These are phyloP conservation scores for Pangasius sanitwongsei DNA, from an alignment of 2,797 vertebrate genomes.

Conservation along the genomic window DNA sequence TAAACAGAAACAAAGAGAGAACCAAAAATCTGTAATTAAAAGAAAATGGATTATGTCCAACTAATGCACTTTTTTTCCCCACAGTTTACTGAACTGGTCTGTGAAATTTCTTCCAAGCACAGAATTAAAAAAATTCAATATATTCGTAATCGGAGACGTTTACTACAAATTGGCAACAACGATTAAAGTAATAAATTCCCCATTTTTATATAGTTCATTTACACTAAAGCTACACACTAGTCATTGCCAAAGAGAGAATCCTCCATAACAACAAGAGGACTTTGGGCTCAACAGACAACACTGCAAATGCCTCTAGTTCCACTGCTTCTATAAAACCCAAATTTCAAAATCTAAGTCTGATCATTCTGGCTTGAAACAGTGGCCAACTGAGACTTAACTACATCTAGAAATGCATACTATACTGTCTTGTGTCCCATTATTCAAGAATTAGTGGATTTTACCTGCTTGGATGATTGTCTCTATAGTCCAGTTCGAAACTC, in stretches of 20 bases:
- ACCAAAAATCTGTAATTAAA: neutral
- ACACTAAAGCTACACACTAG: neutral
- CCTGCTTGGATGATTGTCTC: constrained; percentile 84
- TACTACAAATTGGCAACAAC: neutral
- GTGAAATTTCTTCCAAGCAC: neutral
- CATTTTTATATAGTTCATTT: neutral
- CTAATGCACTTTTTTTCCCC: neutral
- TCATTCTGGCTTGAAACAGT: neutral
- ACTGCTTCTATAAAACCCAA: neutral
- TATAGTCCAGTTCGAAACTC: constrained; percentile 85
- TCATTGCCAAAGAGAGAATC: neutral
- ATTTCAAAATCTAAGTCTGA: neutral
- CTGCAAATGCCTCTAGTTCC: neutral
- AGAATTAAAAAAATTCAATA: neutral
- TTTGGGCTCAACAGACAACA: neutral
- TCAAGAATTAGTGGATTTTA: constrained; percentile 47
- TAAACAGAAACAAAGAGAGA: neutral
- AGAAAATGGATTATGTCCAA: neutral
- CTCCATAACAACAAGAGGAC: neutral
- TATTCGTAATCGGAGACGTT: neutral
- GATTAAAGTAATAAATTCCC: neutral
- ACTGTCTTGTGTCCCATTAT: neutral
- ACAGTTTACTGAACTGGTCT: neutral
- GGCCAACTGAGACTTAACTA: neutral
- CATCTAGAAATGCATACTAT: neutral